Evolutionary conservation across 2,888 invertebrate genomes (phyloP).

Genomic region (Aphrophora alni): DNA sequence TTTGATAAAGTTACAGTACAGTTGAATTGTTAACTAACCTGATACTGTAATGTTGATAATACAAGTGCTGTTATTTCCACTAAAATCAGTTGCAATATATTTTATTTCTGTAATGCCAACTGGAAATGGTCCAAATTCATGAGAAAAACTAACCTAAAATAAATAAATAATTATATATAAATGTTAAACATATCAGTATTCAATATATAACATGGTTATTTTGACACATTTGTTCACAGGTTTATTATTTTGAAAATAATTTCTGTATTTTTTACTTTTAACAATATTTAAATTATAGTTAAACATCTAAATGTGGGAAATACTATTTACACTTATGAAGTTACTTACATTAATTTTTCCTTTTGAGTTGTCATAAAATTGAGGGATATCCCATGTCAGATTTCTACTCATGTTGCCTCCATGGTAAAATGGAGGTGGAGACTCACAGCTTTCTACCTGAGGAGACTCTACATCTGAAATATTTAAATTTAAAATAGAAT

Average conservation of each 20-base stretch:
- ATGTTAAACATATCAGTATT: too few relatives aligned
- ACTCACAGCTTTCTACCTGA: constrained; percentile 64
- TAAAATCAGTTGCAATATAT: constrained; percentile 66
- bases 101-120: constrained; percentile 64
- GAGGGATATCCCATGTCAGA: constrained; percentile 66
- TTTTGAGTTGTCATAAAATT: constrained; percentile 65
- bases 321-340: not conserved
- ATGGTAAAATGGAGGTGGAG: constrained; percentile 61
- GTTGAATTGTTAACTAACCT: constrained; percentile 60
- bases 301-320: too few relatives aligned
- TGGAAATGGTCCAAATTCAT: constrained; percentile 61
- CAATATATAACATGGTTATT: too few relatives aligned
- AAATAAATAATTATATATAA: too few relatives aligned
- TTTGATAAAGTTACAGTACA: too few relatives aligned
- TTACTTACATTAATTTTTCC: constrained; percentile 49
- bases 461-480: constrained; percentile 64
- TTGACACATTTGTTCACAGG: too few relatives aligned
- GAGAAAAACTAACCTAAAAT: constrained; percentile 43
- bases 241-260: too few relatives aligned
- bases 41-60: constrained; percentile 66
- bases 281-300: too few relatives aligned
- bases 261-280: too few relatives aligned
- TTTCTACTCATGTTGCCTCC: constrained; percentile 55
- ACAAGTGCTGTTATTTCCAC: constrained; percentile 66
- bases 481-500: not conserved